These are phyloP conservation scores for Diloba caeruleocephala DNA, from an alignment of 2,888 invertebrate genomes.

Conservation along the genomic window DNA sequence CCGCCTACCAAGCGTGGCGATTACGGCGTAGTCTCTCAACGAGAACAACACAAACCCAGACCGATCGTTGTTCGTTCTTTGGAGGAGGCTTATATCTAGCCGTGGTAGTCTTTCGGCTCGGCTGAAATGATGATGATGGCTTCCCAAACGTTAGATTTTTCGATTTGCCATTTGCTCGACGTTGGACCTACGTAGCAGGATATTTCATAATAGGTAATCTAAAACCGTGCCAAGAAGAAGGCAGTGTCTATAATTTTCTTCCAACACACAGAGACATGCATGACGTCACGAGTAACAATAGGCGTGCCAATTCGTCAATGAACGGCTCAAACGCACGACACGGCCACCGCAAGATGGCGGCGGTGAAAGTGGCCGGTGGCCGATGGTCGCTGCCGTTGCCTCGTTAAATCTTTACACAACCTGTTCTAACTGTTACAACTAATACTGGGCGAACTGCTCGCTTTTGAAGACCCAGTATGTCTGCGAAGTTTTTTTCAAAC, in stretches of 20 bases:
- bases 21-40: too few relatives aligned
- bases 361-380: constrained; percentile 83
- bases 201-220: constrained; percentile 25
- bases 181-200: too few relatives aligned
- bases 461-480: constrained; percentile 45
- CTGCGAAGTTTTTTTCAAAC: constrained; percentile 7
- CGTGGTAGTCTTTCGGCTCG: too few relatives aligned
- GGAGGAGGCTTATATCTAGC: too few relatives aligned
- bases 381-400: constrained; percentile 63
- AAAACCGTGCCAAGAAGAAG: constrained; percentile 17
- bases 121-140: too few relatives aligned
- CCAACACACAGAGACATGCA: constrained; percentile 57
- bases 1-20: too few relatives aligned
- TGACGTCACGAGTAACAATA: constrained; percentile 70
- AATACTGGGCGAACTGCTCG: constrained; percentile 56
- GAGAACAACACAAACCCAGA: too few relatives aligned
- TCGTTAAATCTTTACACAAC: constrained; percentile 67
- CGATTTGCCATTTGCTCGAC: too few relatives aligned
- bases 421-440: constrained; percentile 61
- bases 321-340: constrained; percentile 69
- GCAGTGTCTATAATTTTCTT: constrained; percentile 32
- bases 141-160: too few relatives aligned
- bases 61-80: too few relatives aligned
- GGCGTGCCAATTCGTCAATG: constrained; percentile 77
- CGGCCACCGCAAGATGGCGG: constrained; percentile 81